These are phyloP conservation scores for Diorhabda sublineata DNA, from an alignment of 1,140 invertebrate species.

Conservation along the genomic window DNA sequence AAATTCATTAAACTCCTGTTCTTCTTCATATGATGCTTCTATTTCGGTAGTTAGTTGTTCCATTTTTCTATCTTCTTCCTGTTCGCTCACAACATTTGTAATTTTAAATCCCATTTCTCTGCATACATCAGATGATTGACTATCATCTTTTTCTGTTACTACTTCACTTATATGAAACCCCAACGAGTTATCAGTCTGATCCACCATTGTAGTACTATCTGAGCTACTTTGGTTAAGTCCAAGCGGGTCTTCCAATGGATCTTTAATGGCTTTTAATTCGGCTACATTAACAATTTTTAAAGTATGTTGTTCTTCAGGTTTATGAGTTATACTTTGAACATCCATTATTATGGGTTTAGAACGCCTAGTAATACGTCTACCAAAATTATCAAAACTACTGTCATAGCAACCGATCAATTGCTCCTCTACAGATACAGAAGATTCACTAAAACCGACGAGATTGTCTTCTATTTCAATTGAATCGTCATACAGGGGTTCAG, in stretches of 20 bases:
- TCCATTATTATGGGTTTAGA: conserved; percentile 29
- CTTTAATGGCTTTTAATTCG: conserved; percentile 16
- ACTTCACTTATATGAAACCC: conserved; percentile 16
- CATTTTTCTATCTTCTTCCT: background rate
- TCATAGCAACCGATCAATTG: conserved; percentile 32
- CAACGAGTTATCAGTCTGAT: conserved; percentile 7
- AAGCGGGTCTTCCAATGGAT: conserved; percentile 10
- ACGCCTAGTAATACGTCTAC: conserved; percentile 12
- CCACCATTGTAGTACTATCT: background rate
- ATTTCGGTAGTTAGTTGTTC: background rate
- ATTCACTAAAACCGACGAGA: conserved; percentile 26
- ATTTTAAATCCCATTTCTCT: conserved; percentile 11
- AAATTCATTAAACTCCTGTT: background rate
- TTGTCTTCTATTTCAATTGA: conserved; percentile 29
- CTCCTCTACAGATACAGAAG: conserved; percentile 26
- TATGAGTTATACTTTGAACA: conserved; percentile 24
- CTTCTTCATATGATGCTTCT: background rate
- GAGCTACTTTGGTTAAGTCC: conserved; percentile 7
- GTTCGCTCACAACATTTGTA: conserved; percentile 9
- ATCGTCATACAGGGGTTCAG: conserved; percentile 29
- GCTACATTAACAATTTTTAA: conserved; percentile 24
- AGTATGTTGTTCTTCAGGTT: background rate
- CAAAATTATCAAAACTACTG: conserved; percentile 31
- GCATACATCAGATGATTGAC: background rate
- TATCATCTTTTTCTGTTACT: conserved; percentile 11